phyloP scores from a whole-genome alignment of 2,797 vertebrate genomes.

The Cephalopachus bancanus region DNA sequence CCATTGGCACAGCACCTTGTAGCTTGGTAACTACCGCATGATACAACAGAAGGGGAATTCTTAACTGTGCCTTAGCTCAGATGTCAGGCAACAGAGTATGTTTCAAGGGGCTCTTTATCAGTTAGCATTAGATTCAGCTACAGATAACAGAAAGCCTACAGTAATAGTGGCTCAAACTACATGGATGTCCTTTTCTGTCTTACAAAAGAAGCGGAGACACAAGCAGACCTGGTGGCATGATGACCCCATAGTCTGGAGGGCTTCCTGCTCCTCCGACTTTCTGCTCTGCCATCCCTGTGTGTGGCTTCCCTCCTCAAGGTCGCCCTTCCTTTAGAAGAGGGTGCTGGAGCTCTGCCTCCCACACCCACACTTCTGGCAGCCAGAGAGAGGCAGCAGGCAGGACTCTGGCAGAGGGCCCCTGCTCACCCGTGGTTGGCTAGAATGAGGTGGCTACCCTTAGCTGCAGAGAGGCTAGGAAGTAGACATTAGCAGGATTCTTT shows the following conservation, averaged over 20 bases:
- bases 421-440: neutral
- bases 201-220: neutral
- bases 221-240: neutral
- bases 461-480: neutral
- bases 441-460: neutral
- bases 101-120: conserved; percentile 26
- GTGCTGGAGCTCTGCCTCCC: neutral
- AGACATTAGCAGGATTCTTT: neutral
- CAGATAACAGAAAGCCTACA: neutral
- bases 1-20: neutral
- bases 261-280: neutral
- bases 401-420: neutral
- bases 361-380: neutral
- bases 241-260: neutral
- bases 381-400: neutral
- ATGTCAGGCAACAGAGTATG: conserved; percentile 20
- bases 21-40: neutral
- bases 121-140: conserved; percentile 30
- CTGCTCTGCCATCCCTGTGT: neutral
- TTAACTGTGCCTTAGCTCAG: conserved; percentile 47
- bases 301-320: neutral
- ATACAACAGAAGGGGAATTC: conserved; percentile 43
- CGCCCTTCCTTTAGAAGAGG: neutral
- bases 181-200: neutral
- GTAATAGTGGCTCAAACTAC: neutral